These are phyloP conservation scores for Corythornis vintsioides DNA, from an alignment of 2,113 vertebrate species.

Conservation along the genomic window DNA sequence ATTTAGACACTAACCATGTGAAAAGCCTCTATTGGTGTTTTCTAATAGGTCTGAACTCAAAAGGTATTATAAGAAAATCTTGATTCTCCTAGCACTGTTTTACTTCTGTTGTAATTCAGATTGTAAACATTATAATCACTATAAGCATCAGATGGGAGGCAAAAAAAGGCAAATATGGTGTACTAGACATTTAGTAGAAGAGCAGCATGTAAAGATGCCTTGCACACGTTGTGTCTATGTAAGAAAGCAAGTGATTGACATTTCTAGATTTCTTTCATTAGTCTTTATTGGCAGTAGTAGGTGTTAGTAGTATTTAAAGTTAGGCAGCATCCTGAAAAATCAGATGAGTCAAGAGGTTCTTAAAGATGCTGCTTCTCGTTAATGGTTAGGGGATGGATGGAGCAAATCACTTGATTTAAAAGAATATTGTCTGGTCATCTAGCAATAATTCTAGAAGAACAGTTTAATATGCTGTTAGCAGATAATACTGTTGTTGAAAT, in stretches of 20 bases:
- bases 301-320: background rate
- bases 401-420: background rate
- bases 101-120: background rate
- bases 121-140: background rate
- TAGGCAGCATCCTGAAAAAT: slow-evolving; percentile 13
- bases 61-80: background rate
- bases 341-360: background rate
- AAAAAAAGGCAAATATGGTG: background rate
- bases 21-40: background rate
- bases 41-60: background rate
- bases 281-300: background rate
- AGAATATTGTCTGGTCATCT: background rate
- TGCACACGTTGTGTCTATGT: background rate
- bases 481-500: background rate
- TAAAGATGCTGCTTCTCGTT: background rate
- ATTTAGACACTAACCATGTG: background rate
- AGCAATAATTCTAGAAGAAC: background rate
- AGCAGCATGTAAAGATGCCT: slow-evolving; percentile 22
- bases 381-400: background rate
- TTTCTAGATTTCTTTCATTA: background rate
- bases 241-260: background rate
- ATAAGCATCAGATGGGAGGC: background rate
- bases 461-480: background rate
- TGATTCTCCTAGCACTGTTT: background rate
- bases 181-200: slow-evolving; percentile 5